Percentiles rank a stretch among this genome's conserved stretches.
These are phyloP conservation scores for Rhogogaster chlorosoma DNA, from an alignment of 2,888 invertebrate species.

Conservation along the genomic window DNA sequence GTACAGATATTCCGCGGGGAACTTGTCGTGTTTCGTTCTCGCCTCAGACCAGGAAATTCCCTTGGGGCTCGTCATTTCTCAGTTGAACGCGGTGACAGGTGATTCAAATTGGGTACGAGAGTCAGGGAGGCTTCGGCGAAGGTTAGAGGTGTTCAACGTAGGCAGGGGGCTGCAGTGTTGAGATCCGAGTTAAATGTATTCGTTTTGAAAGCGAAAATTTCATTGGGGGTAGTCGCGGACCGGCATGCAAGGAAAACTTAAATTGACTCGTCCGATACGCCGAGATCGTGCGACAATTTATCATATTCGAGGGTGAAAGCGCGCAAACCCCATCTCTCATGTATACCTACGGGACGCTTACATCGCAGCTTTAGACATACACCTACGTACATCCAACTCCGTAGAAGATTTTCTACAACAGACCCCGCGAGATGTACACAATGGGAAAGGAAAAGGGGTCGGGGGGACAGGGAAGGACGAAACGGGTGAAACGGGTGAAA, in stretches of 20 bases:
- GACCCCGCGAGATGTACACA: neutral
- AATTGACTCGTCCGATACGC: constrained; percentile 33
- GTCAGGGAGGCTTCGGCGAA: neutral
- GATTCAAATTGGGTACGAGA: constrained; percentile 13
- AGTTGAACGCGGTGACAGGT: constrained; percentile 24
- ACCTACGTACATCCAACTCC: neutral
- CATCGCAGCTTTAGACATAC: neutral
- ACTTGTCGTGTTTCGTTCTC: neutral
- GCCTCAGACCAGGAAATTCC: neutral
- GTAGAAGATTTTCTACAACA: constrained; percentile 26
- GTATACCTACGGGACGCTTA: neutral
- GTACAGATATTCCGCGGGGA: neutral
- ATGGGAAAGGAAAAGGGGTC: neutral
- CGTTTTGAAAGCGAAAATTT: neutral
- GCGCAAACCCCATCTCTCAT: neutral
- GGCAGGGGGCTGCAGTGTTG: neutral
- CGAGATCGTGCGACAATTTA: constrained; percentile 37
- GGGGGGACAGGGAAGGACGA: too few species aligned
- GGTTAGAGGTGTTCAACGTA: neutral
- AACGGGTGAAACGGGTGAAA: neutral
- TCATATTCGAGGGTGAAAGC: constrained; percentile 34
- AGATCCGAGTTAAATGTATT: neutral
- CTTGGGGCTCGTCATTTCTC: constrained; percentile 19
- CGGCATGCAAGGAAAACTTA: constrained; percentile 32
- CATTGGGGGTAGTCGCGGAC: neutral